phyloP scores from a whole-genome alignment of 2,113 vertebrate genomes.

The Varanus komodoensis region DNA sequence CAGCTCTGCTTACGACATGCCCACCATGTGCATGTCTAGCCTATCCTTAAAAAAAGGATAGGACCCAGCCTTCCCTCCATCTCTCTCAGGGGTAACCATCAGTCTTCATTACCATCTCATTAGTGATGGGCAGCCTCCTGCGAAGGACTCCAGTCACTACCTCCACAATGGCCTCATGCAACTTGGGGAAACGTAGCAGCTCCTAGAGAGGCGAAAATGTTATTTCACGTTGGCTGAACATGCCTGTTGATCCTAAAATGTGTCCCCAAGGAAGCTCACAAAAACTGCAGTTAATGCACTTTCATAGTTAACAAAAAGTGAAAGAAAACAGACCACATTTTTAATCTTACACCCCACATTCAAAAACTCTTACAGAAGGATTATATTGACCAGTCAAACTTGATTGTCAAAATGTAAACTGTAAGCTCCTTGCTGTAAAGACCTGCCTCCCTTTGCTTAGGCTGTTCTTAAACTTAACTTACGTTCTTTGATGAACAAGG shows the following conservation, averaged over 20 bases:
- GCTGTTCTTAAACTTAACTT: background rate
- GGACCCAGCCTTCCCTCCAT: background rate
- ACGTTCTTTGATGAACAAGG: background rate
- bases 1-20: too few species aligned
- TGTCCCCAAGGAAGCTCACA: background rate
- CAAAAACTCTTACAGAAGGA: background rate
- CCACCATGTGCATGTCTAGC: too few species aligned
- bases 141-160: slow-evolving; percentile 84
- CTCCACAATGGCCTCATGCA: slow-evolving; percentile 86
- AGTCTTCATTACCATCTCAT: slow-evolving; percentile 80
- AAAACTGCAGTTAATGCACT: background rate
- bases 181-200: slow-evolving; percentile 84
- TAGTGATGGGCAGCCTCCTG: slow-evolving; percentile 84
- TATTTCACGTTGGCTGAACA: background rate
- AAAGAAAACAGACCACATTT: background rate
- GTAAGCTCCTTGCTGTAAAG: background rate
- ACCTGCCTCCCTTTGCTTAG: background rate
- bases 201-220: slow-evolving; percentile 67
- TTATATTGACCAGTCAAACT: background rate
- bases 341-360: background rate
- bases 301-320: background rate
- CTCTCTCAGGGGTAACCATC: background rate
- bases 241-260: background rate
- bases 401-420: background rate
- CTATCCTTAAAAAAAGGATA: too few species aligned